Conservation (phyloP, 2,113 vertebrate species). For the Malurus melanocephalus region DNA sequence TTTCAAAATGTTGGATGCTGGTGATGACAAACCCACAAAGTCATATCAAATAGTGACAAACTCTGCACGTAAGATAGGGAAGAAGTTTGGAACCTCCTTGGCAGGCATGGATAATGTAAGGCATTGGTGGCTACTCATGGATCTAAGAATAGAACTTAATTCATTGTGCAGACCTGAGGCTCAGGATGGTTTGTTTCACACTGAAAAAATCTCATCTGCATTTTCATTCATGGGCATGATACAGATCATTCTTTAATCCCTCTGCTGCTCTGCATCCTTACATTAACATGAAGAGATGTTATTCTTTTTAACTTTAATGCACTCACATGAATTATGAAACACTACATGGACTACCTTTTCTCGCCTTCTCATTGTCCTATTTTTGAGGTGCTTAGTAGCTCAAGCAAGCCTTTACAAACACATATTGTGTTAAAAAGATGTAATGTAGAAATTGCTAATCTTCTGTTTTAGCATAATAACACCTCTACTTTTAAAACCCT, state of each 20-base stretch:
- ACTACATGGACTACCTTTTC: neutral
- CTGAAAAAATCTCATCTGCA: neutral
- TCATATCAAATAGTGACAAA: neutral
- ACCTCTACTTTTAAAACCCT: neutral
- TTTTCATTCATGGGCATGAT: neutral
- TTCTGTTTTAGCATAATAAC: neutral
- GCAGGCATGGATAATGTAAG: neutral
- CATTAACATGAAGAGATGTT: neutral
- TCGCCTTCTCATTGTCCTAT: neutral
- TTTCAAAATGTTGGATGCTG: neutral
- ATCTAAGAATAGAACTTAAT: neutral
- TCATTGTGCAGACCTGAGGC: neutral
- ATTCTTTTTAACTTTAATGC: slow-evolving; percentile 7
- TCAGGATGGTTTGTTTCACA: neutral
- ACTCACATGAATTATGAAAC: slow-evolving; percentile 20
- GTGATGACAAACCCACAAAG: neutral
- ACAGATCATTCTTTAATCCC: slow-evolving; percentile 16
- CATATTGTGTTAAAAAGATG: neutral
- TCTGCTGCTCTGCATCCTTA: slow-evolving; percentile 4
- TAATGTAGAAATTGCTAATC: neutral
- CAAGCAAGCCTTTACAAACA: neutral
- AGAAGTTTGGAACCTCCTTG: neutral
- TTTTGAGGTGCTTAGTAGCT: neutral
- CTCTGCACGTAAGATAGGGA: neutral
- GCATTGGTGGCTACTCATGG: neutral